Evolutionary conservation across 2,113 vertebrate genomes (phyloP), one percentile per base, ranked within the genome.

Genomic region (Montifringilla adamsi): DNA sequence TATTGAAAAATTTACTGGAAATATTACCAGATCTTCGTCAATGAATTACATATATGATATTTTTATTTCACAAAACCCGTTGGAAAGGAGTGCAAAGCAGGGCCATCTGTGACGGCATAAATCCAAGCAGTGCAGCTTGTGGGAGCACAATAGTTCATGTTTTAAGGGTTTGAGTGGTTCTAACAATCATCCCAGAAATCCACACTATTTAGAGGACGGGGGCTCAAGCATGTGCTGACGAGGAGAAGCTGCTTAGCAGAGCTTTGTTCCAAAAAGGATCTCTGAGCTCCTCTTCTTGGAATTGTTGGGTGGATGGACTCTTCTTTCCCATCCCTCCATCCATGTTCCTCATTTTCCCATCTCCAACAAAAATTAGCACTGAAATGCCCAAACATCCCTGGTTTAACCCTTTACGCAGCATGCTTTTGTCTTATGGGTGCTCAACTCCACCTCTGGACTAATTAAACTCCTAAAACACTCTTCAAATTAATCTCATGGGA

Each of bases 1-100:
- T 92, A 69, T 72, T 82, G 80, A 87, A 84, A 68, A 87, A 24
- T 60, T 89, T 84, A 75, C 87, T 92, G 91, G 91, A 96, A 96
- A 64, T 70, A 9, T 59, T 60, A 94, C 81, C 53, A 84, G 84
- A 82, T 41, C 59, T 64, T 26, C 9, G 15, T 31, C 93, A 20
- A 53, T 83, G 50, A 55, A 91, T 94, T 63, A 44, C 10, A 0
- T 19, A 3, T 8, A 11, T 3, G 62, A n/a, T 31, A 18, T 81
- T 84, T 76, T 35, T 63, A 41, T 50, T 69, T 77, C 24, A 26
- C 39, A 64, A 78, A 86, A 33, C 27, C 41, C 2, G 3, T 15
- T 49, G 52, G 82, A 20, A 86, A 78, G 47, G 64, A 84, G 35
- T 4, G 72, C 18, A 43, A 80, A 67, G 58, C 14, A 15, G 23